These are phyloP conservation scores for Gephyroberyx darwinii DNA, from an alignment of 2,797 vertebrate genomes.

Conservation along the genomic window DNA sequence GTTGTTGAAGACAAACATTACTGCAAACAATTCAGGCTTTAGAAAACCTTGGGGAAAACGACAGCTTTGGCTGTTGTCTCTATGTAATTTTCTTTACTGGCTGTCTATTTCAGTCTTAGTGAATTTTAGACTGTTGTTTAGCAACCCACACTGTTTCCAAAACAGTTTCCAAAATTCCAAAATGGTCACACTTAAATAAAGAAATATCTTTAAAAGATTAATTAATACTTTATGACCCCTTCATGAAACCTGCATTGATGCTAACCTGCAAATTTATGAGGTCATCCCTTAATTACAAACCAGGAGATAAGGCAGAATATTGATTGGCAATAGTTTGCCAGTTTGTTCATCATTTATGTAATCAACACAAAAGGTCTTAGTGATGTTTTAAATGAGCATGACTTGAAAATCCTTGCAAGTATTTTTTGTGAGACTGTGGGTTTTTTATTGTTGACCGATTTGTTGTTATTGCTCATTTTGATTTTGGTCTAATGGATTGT, in stretches of 20 bases:
- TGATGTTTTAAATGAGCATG: background rate
- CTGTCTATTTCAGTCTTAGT: slow-evolving; percentile 69
- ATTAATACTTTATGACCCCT: background rate
- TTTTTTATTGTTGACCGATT: background rate
- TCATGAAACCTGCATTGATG: background rate
- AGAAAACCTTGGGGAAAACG: slow-evolving; percentile 72
- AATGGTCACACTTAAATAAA: slow-evolving; percentile 38
- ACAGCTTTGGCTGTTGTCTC: slow-evolving; percentile 67
- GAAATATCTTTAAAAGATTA: slow-evolving; percentile 34
- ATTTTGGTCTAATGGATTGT: background rate
- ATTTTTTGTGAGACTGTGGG: background rate
- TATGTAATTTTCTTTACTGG: slow-evolving; percentile 71
- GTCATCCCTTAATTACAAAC: background rate
- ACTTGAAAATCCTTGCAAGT: background rate
- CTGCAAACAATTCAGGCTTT: slow-evolving; percentile 72
- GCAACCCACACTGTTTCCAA: slow-evolving; percentile 44
- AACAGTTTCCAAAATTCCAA: slow-evolving; percentile 48
- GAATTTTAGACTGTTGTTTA: slow-evolving; percentile 62
- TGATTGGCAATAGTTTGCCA: background rate
- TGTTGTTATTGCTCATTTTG: too few species aligned
- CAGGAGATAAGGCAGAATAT: background rate
- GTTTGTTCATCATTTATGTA: background rate
- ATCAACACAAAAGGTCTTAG: background rate
- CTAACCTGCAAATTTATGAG: slow-evolving; percentile 3
- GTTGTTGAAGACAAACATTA: slow-evolving; percentile 78